Evolutionary conservation across 2,113 vertebrate genomes (phyloP), one percentile per base, ranked within the genome.

Genomic region (Oenanthe melanoleuca): DNA sequence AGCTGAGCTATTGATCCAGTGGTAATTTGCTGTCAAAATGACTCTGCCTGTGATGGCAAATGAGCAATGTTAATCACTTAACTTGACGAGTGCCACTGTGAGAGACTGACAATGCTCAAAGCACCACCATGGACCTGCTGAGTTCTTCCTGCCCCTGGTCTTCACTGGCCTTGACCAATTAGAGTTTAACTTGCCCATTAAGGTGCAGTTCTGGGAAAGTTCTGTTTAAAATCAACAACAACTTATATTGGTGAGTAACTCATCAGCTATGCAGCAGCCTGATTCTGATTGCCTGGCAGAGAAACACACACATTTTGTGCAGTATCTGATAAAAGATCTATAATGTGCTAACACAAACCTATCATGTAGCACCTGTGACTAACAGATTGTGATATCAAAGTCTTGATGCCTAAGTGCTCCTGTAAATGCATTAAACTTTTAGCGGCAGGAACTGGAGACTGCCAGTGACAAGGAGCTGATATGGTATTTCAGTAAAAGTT

Each of bases 341-440:
- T 96, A 97, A 97, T 87, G 92, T 96, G 96, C 96, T 96, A 97
- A 97, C 93, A 96, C 95, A 97, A 96, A 96, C 93, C 95, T 97
- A 96, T 96, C 94, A 96, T 96, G 92, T 92, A 95, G 96, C 96
- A 97, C 94, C 95, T 96, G 96, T 97, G 94, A 95, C 93, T 96
- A 97, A 97, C 95, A 97, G 95, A 96, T 96, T 97, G 96, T 94
- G 96, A 95, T 97, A 96, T 96, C 95, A 97, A 97, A 96, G 95
- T 95, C 96, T 93, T 92, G 93, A 93, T 95, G 95, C 77, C 91
- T 97, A 97, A 97, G 95, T 96, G 94, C 91, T 96, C 94, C 88
- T 95, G 95, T 87, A 96, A 97, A 96, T 94, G 95, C 94, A 97
- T 97, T 96, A 97, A 94, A 96, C 91, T 96, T 96, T 95, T 93